Base-by-base conservation (phyloP, 2,797 vertebrate species). In the Telmatherina bonti region DNA sequence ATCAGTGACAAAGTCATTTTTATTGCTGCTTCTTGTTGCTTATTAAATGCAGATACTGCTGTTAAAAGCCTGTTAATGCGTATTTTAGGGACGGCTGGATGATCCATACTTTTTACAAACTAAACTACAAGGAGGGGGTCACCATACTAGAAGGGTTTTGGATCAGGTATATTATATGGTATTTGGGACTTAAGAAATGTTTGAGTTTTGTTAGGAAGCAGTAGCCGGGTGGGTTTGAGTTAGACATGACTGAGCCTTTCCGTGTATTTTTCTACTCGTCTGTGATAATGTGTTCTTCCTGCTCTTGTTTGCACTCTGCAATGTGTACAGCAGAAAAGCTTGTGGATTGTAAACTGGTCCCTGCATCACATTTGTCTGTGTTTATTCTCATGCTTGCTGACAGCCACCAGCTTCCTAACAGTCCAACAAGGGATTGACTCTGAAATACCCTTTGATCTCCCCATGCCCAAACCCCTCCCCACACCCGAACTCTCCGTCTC, bases 311-410 rank as follows among this genome's bases (percentile, higher is more conserved):
- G 53, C 62, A 26, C 51, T 41, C 31, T 26, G 47, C 43, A 20
- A 36, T 43, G 66, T 51, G 68, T 35, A 22, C 41, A 35, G 74
- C 45, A 24, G 64, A 57, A 45, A 70, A 65, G 74, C 70, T 47
- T 57, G 35, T 75, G 72, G 58, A 58, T 45, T 87, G 81, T 84
- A 75, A 87, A 85, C 76, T 57, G 20, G 58, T 43, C 43, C 31
- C 11, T 38, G 78, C 31, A 9, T 84, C 70, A 70, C 80, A 59
- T 74, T 74, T 54, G 79, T 79, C 67, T 5, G 58, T 86, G 88
- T 90, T 86, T 91, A 72, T 79, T 89, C 79, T 90, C 83, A 88
- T 88, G 62, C 63, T 79, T 57, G 41, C 76, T 80, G 88, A 89
- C 88, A 85, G 83, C 79, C 84, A 65, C 71, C 81, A 51, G 82